Conservation (phyloP, 30 jellyfish, hydroid and myxozoan genomes). For the Hydra vulgaris region DNA sequence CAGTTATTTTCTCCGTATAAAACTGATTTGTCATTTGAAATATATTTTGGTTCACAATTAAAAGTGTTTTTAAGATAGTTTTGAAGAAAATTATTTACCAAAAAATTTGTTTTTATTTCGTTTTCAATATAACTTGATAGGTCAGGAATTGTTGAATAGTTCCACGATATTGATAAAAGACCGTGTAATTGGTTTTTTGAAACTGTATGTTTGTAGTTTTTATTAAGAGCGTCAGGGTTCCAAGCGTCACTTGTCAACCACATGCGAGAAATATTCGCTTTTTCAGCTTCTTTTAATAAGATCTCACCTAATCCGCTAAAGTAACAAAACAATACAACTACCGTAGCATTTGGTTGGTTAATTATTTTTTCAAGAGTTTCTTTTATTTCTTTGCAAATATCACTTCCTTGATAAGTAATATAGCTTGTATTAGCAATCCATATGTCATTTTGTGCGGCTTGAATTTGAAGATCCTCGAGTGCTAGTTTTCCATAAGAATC, state of each 20-base stretch:
- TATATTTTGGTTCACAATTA: slow-evolving; percentile 30
- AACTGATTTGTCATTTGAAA: slow-evolving; percentile 2
- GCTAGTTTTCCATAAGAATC: slow-evolving; percentile 80
- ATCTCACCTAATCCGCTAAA: slow-evolving; percentile 39
- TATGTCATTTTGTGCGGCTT: slow-evolving; percentile 30
- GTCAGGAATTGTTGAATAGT: slow-evolving; percentile 7
- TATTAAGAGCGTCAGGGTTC: slow-evolving; percentile 51
- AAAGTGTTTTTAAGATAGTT: slow-evolving; percentile 14
- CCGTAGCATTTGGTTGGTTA: slow-evolving; percentile 40
- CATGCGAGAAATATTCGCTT: slow-evolving; percentile 24
- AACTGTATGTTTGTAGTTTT: slow-evolving; percentile 21
- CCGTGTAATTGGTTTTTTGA: slow-evolving; percentile 44
- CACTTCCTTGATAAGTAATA: slow-evolving; percentile 34
- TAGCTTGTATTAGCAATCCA: slow-evolving; percentile 62
- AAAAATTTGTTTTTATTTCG: slow-evolving; percentile 15
- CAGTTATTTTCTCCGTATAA: neutral
- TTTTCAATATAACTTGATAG: neutral
- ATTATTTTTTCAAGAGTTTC: slow-evolving; percentile 33
- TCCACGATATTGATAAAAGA: slow-evolving; percentile 46
- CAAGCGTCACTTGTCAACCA: slow-evolving; percentile 58
- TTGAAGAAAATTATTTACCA: slow-evolving; percentile 50
- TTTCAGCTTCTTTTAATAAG: slow-evolving; percentile 59
- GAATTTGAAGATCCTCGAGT: slow-evolving; percentile 43
- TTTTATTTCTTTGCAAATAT: slow-evolving; percentile 18
- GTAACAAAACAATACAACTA: slow-evolving; percentile 57